These are phyloP conservation scores for Eolophus roseicapilla DNA, from an alignment of 2,113 vertebrate genomes.

Conservation along the genomic window DNA sequence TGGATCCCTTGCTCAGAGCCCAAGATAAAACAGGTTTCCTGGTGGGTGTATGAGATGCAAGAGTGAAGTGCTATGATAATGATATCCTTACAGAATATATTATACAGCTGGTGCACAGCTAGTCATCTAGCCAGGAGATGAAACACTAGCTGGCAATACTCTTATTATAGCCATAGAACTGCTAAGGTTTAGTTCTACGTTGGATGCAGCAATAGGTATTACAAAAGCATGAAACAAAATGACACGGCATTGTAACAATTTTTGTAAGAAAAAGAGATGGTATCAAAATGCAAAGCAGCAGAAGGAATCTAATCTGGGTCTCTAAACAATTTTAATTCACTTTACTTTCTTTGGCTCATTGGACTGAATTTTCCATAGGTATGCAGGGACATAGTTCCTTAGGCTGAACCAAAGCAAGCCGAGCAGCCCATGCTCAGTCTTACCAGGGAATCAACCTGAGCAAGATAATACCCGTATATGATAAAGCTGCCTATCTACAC, in stretches of 20 bases:
- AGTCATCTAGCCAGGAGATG: conserved; percentile 46
- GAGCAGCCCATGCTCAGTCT: background rate
- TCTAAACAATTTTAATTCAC: background rate
- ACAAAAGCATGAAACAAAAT: conserved; percentile 5
- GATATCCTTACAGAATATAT: conserved; percentile 40
- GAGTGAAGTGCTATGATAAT: conserved; percentile 35
- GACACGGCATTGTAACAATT: background rate
- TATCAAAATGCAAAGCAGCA: background rate
- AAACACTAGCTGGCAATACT: conserved; percentile 43
- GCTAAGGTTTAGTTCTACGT: conserved; percentile 11
- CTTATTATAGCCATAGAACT: background rate
- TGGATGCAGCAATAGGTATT: background rate
- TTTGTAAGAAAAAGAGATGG: background rate
- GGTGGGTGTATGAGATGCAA: conserved; percentile 45
- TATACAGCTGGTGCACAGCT: conserved; percentile 54
- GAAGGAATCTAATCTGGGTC: background rate
- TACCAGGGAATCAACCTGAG: background rate
- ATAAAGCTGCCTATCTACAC: background rate
- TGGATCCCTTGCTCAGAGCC: background rate
- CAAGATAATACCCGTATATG: background rate
- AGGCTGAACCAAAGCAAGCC: background rate
- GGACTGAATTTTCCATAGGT: background rate
- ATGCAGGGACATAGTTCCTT: background rate
- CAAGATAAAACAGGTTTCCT: conserved; percentile 47
- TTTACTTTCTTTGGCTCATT: background rate